phyloP scores from a whole-genome alignment of 2,888 invertebrate genomes.

The Eupithecia pulchellata region DNA sequence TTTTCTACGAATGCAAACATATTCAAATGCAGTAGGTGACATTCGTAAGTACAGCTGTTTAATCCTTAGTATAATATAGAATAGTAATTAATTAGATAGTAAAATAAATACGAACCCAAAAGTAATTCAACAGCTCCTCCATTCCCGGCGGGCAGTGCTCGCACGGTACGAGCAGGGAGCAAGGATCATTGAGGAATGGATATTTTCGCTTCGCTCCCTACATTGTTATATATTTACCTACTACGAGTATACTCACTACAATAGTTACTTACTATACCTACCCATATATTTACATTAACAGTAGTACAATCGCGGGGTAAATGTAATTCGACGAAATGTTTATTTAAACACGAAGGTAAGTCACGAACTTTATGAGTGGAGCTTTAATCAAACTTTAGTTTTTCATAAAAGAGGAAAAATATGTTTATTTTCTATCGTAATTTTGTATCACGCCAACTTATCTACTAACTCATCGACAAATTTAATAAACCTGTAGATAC shows the following conservation, averaged over 20 bases:
- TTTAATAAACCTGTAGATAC: not conserved
- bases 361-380: conserved; percentile 22
- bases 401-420: not conserved
- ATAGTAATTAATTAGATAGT: not conserved
- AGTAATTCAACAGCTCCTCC: conserved; percentile 39
- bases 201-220: conserved; percentile 43
- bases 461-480: not conserved
- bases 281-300: conserved; percentile 7
- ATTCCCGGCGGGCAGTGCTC: conserved; percentile 29
- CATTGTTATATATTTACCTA: too few species aligned
- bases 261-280: not conserved
- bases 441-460: not conserved
- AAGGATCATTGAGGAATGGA: conserved; percentile 42
- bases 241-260: conserved; percentile 17
- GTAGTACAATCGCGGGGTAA: conserved; percentile 14
- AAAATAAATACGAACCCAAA: conserved; percentile 35
- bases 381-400: conserved; percentile 1
- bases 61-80: not conserved
- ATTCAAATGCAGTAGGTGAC: not conserved
- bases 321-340: conserved; percentile 3
- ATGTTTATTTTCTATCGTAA: conserved; percentile 1
- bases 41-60: not conserved
- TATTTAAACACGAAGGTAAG: conserved; percentile 15
- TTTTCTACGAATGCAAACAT: not conserved
- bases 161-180: conserved; percentile 33